Percentiles rank a stretch among this genome's conserved stretches.
These are phyloP conservation scores for Hermaeophaga mercurialis DNA, from an alignment of 2,888 invertebrate genomes.

Conservation along the genomic window DNA sequence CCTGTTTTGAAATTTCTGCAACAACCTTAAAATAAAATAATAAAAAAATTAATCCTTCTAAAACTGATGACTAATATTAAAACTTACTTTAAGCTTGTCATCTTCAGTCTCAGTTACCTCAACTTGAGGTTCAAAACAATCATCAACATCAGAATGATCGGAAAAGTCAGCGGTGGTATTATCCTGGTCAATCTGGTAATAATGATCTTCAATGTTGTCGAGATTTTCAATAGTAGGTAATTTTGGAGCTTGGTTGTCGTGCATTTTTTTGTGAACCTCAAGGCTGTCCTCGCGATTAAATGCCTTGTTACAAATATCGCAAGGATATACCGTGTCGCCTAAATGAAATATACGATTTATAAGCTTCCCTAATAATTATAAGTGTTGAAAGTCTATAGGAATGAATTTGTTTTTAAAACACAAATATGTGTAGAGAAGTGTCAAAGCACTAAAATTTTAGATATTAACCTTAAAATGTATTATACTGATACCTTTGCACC, in stretches of 20 bases:
- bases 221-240: constrained; percentile 55
- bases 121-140: constrained; percentile 52
- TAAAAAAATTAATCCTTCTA: neutral
- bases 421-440: neutral
- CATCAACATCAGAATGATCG: constrained; percentile 37
- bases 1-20: constrained; percentile 12
- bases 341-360: no score
- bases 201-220: constrained; percentile 56
- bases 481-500: constrained; percentile 54
- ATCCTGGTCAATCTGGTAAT: constrained; percentile 44
- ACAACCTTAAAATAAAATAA: constrained; percentile 12
- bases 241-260: constrained; percentile 50
- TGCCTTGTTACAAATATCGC: constrained; percentile 58
- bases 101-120: constrained; percentile 47
- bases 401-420: no score
- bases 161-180: constrained; percentile 35
- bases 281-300: constrained; percentile 56
- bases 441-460: constrained; percentile 1
- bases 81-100: constrained; percentile 30
- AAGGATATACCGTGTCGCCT: constrained; percentile 56
- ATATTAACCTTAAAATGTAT: no score
- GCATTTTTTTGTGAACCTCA: constrained; percentile 53
- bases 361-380: no score
- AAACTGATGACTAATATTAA: neutral
- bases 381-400: no score